Evolutionary conservation across 2,888 invertebrate species (phyloP), one percentile per base, ranked within the genome.

Genomic region (Lasioglossum malachurum): DNA sequence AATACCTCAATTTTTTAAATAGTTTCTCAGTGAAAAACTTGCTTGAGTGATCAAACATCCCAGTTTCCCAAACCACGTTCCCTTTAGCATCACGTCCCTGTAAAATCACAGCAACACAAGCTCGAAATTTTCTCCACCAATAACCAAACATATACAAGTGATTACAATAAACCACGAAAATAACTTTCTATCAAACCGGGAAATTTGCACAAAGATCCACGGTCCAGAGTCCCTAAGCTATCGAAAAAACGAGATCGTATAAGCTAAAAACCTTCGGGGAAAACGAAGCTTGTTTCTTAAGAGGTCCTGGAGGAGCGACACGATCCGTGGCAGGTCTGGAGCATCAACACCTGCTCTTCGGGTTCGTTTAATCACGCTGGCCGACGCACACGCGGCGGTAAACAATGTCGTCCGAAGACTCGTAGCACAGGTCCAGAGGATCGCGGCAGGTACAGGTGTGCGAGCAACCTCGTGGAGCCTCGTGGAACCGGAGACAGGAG

Each of bases 261-360:
- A 31, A 64, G 14, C 1, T n/a, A 35, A 10, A 49, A 35, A n/a
- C n/a, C 44, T 72, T 27, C 10, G 31, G 41, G 41, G 14, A 10
- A 27, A 69, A 80, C 82, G 73, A n/a, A 69, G 57, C 77, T 64
- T 77, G 83, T 46, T n/a, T 12, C 44, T 57, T 10, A 53, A 38
- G 27, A 44, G 77, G 77, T 57, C 35, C 46, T 27, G 57, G 4
- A 44, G 44, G 49, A 38, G 44, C 67, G 64, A 35, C 67, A n/a
- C 16, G 10, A 77, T 67, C 64, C 73, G 35, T 31, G 46, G 41
- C 46, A 46, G 44, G 41, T 16, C 31, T 44, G 46, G 57, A 49
- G 41, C 19, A 44, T 44, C 53, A 35, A 79, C 85, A 85, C 85
- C 85, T 85, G 85, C 79, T 75, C 85, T 27, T 44, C 82, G 71